These are phyloP conservation scores for Malurus elegans DNA, from an alignment of 2,113 vertebrate genomes.

Conservation along the genomic window DNA sequence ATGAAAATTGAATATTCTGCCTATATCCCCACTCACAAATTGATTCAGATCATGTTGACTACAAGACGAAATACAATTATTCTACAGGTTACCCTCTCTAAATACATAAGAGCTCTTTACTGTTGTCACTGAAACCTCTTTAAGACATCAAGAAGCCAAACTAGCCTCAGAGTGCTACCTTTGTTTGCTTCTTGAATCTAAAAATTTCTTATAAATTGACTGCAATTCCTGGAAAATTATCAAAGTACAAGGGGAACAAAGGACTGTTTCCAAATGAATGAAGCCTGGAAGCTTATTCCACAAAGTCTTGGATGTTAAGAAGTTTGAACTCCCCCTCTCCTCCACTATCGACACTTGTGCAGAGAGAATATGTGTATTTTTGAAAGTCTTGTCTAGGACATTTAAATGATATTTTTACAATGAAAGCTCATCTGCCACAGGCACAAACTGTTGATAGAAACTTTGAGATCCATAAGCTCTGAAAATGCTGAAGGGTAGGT, in stretches of 20 bases:
- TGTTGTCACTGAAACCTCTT: not conserved
- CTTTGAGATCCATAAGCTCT: not conserved
- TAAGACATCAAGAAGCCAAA: not conserved
- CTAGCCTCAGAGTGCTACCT: not conserved
- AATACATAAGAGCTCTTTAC: not conserved
- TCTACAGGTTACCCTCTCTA: not conserved
- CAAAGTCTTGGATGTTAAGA: not conserved
- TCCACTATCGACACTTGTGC: not conserved
- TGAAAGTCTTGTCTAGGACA: not conserved
- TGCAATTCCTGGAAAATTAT: not conserved
- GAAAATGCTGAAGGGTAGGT: not conserved
- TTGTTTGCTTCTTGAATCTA: not conserved
- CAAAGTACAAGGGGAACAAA: not conserved
- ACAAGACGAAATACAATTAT: not conserved
- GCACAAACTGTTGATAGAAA: not conserved
- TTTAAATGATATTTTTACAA: not conserved
- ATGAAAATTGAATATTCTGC: not conserved
- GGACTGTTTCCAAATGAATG: not conserved
- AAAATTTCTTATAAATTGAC: not conserved
- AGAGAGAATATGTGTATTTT: accelerated
- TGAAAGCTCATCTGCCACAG: not conserved
- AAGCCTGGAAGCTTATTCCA: not conserved
- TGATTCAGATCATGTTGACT: not conserved
- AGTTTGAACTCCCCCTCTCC: not conserved
- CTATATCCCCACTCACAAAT: not conserved